Conservation (phyloP, 2,113 vertebrate genomes). For the Lates calcarifer region DNA sequence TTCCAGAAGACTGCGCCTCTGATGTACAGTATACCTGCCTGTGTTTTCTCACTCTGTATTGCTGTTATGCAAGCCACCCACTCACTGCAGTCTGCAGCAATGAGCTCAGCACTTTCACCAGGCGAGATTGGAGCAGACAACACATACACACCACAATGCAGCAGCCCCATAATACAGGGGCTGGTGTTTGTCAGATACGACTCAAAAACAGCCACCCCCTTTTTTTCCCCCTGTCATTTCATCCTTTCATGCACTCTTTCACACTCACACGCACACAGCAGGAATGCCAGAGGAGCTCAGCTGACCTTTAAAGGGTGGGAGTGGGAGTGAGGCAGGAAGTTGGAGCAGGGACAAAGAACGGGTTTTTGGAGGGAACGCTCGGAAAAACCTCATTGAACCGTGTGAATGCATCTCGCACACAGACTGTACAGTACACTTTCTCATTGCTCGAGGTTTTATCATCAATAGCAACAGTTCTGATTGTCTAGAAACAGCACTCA, state of each 20-base stretch:
- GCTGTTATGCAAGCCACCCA: slow-evolving; percentile 54
- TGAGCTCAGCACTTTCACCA: slow-evolving; percentile 56
- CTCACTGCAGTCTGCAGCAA: slow-evolving; percentile 55
- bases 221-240: not conserved
- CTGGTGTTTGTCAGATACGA: slow-evolving; percentile 27
- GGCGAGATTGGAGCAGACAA: slow-evolving; percentile 36
- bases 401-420: not conserved
- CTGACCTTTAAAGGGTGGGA: slow-evolving; percentile 52
- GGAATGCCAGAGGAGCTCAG: slow-evolving; percentile 43
- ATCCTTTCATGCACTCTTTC: not conserved
- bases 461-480: no score
- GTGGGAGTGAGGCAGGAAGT: slow-evolving; percentile 32
- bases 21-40: slow-evolving; percentile 7
- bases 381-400: slow-evolving; percentile 9
- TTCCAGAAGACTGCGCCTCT: not conserved
- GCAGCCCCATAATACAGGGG: slow-evolving; percentile 2
- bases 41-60: not conserved
- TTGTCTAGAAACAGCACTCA: not conserved
- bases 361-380: slow-evolving; percentile 32
- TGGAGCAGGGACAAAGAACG: slow-evolving; percentile 22
- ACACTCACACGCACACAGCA: not conserved
- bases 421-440: not conserved
- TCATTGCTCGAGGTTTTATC: not conserved
- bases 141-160: slow-evolving; percentile 25
- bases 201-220: slow-evolving; percentile 21